A percentile compares a stretch with the other conserved stretches of the same genome.
Conservation (phyloP, 2,888 invertebrate genomes). For the Cryptocephalus primarius region DNA sequence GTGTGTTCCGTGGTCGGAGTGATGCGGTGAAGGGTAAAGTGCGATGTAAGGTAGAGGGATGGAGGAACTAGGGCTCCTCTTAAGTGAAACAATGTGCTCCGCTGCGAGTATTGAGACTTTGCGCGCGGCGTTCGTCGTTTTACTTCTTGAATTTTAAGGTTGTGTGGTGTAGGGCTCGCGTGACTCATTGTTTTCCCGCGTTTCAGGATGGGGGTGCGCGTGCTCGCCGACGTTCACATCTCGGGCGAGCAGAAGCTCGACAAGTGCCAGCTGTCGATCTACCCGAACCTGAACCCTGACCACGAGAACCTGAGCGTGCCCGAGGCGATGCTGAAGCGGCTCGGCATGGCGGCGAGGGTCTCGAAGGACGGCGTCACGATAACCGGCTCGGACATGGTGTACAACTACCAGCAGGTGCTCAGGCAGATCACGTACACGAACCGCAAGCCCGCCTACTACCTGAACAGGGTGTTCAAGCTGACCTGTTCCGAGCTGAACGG, state of each 20-base stretch:
- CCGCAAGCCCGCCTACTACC: slow-evolving; percentile 89
- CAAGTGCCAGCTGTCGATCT: slow-evolving; percentile 87
- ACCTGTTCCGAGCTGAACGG: slow-evolving; percentile 92
- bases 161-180: too few relatives aligned
- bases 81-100: too few relatives aligned
- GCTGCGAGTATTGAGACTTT: too few relatives aligned
- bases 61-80: too few relatives aligned
- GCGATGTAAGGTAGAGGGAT: too few relatives aligned
- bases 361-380: slow-evolving; percentile 83
- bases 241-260: slow-evolving; percentile 63
- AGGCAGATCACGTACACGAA: slow-evolving; percentile 87
- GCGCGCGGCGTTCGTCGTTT: too few relatives aligned
- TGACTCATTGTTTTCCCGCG: too few relatives aligned
- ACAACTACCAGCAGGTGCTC: slow-evolving; percentile 60
- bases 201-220: slow-evolving; percentile 64
- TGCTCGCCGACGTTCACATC: slow-evolving; percentile 79
- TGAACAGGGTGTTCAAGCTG: slow-evolving; percentile 90
- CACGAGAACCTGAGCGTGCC: slow-evolving; percentile 82
- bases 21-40: too few relatives aligned
- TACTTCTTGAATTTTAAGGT: too few relatives aligned
- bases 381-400: slow-evolving; percentile 67
- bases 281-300: slow-evolving; percentile 91
- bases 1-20: too few relatives aligned
- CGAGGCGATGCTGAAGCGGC: slow-evolving; percentile 56
- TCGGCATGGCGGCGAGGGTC: slow-evolving; percentile 62